Conservation (phyloP, 1,140 invertebrate species). For the Daktulosphaira vitifoliae region DNA sequence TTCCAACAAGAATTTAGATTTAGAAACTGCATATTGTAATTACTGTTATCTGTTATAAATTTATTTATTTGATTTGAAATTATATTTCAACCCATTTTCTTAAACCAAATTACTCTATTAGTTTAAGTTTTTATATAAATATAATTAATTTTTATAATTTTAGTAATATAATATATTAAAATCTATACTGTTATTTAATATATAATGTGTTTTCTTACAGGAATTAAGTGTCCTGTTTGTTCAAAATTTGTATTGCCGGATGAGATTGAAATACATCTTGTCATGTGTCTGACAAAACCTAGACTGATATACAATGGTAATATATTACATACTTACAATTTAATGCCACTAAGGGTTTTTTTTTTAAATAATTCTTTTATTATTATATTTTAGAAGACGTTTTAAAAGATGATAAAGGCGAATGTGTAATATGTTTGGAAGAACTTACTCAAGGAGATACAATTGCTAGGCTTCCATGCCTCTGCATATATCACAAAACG, state of each 20-base stretch:
- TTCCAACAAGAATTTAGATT: no score
- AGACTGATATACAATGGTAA: constrained; percentile 95
- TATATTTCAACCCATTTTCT: no score
- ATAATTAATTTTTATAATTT: no score
- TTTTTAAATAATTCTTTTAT: constrained; percentile 1
- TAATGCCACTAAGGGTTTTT: not conserved
- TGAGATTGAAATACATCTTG: constrained; percentile 96
- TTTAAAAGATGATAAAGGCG: constrained; percentile 87
- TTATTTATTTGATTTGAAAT: no score
- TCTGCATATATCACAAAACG: constrained; percentile 99
- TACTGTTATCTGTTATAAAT: no score
- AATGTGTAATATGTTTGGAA: constrained; percentile 98
- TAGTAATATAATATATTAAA: no score
- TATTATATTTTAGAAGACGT: constrained; percentile 73
- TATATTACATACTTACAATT: constrained; percentile 39
- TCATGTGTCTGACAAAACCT: constrained; percentile 98
- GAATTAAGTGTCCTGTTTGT: constrained; percentile 96
- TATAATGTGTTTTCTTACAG: no score
- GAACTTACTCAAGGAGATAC: constrained; percentile 88
- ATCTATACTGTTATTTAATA: no score
- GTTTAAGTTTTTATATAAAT: no score
- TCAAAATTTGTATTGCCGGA: constrained; percentile 94
- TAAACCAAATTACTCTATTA: no score
- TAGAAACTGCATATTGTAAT: no score
- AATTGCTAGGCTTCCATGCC: constrained; percentile 94